These are phyloP conservation scores for Leptocoma aspasia DNA, from an alignment of 2,113 vertebrate species.

Conservation along the genomic window DNA sequence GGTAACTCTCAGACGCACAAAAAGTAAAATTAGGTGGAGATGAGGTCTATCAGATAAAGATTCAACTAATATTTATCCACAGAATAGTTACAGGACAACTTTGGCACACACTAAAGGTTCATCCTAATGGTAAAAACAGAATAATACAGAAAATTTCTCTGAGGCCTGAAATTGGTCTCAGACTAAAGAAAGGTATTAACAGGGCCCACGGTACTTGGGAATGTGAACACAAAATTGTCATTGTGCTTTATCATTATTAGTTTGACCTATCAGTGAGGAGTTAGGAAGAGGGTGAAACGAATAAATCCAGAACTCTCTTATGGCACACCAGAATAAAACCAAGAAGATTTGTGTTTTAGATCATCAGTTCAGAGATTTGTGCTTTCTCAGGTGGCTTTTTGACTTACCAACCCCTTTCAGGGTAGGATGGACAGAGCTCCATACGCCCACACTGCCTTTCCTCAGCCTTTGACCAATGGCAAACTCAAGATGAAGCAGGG, in stretches of 20 bases:
- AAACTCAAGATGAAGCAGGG: constrained; percentile 91
- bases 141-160: background rate
- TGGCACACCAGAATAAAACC: background rate
- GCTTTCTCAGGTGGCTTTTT: background rate
- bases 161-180: background rate
- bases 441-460: constrained; percentile 86
- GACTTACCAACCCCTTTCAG: constrained; percentile 88
- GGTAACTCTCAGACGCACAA: background rate
- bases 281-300: background rate
- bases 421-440: constrained; percentile 86
- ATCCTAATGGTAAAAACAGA: background rate
- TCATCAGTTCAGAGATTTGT: background rate
- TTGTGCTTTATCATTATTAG: background rate
- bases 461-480: constrained; percentile 93
- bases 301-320: background rate
- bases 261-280: background rate
- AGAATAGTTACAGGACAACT: background rate
- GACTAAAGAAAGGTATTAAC: background rate
- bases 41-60: background rate
- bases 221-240: background rate
- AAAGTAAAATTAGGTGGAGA: background rate
- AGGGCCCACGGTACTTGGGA: background rate
- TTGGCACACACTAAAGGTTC: background rate
- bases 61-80: background rate
- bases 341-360: background rate